Percentiles rank a stretch among this genome's conserved stretches.
Evolutionary conservation across 2,113 vertebrate genomes (phyloP).

Genomic region (Urocynchramus pylzowi): DNA sequence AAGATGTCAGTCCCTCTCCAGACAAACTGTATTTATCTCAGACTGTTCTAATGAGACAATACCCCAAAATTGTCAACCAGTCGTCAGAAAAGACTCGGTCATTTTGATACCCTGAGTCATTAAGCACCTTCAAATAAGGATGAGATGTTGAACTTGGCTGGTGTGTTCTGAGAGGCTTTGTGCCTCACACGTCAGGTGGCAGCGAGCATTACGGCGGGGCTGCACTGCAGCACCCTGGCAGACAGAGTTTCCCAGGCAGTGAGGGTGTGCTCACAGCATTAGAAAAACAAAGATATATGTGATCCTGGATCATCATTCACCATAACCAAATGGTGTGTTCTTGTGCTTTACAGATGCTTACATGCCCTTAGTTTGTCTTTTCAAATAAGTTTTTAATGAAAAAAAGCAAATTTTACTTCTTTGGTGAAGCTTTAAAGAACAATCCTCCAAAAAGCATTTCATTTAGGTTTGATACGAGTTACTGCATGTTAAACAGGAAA

Average conservation of each 20-base stretch:
- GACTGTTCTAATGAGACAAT: not conserved
- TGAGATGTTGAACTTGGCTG: not conserved
- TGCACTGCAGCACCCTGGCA: not conserved
- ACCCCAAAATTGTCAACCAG: not conserved
- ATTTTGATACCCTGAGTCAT: not conserved
- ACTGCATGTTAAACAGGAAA: not conserved
- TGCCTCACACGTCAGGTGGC: not conserved
- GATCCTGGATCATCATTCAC: not conserved
- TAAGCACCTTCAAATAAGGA: not conserved
- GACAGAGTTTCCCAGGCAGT: not conserved
- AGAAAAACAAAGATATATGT: not conserved
- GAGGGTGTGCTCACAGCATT: not conserved
- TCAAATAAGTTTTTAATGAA: not conserved
- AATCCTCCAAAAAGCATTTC: not conserved
- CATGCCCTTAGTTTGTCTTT: not conserved
- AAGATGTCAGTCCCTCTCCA: not conserved
- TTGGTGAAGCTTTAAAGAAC: not conserved
- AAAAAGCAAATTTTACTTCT: not conserved
- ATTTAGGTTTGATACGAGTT: not conserved
- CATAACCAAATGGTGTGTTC: not conserved
- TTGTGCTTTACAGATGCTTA: not conserved
- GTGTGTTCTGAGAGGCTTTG: not conserved
- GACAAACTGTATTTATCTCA: not conserved
- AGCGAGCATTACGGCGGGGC: rapidly evolving
- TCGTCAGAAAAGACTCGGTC: rapidly evolving